Evolutionary conservation across 2,888 invertebrate species (phyloP).

Genomic region (Caenorhabditis macrosperma): DNA sequence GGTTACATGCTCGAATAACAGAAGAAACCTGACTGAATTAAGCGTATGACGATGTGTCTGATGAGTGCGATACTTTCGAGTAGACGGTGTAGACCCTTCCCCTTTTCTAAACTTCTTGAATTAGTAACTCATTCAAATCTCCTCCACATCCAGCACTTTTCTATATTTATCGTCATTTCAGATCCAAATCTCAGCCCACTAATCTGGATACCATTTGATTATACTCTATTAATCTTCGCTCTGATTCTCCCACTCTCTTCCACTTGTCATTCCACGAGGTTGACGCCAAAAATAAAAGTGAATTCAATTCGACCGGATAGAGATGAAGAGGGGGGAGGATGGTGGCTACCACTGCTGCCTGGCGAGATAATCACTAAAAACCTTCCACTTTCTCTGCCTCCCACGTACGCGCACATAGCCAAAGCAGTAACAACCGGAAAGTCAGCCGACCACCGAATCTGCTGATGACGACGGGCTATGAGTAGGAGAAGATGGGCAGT

Average conservation of each 20-base stretch:
- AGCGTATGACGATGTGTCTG: too few species aligned
- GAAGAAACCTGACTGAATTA: neutral
- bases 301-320: conserved; percentile 29
- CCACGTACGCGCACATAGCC: neutral
- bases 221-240: neutral
- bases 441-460: conserved; percentile 50
- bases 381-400: conserved; percentile 11
- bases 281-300: conserved; percentile 4
- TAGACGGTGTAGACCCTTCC: too few species aligned
- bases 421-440: conserved; percentile 44
- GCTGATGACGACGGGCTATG: conserved; percentile 19
- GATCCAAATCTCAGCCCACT: neutral
- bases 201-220: neutral
- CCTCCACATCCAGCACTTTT: too few species aligned
- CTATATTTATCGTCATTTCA: too few species aligned
- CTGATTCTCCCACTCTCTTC: neutral
- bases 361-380: conserved; percentile 43
- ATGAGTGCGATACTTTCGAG: too few species aligned
- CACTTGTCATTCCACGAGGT: neutral
- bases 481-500: neutral
- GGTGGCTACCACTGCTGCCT: conserved; percentile 20
- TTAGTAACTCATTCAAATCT: too few species aligned
- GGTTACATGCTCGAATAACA: neutral
- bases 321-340: too few species aligned
- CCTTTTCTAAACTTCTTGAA: too few species aligned